These are phyloP conservation scores for Corythaeola cristata DNA, from an alignment of 2,113 vertebrate genomes.

Conservation along the genomic window DNA sequence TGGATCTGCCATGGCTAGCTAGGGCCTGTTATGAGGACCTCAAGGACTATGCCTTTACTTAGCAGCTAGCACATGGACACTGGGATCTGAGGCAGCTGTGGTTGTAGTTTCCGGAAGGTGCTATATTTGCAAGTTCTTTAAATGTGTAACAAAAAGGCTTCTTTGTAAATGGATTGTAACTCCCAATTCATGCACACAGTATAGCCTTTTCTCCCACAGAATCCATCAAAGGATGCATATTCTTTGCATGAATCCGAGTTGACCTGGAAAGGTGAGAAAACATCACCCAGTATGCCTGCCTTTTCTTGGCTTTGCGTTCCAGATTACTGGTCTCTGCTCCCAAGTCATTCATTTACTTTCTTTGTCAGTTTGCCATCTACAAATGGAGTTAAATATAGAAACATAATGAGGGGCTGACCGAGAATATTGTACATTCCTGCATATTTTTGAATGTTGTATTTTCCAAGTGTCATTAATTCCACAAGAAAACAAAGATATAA, in stretches of 20 bases:
- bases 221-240: neutral
- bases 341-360: conserved; percentile 27
- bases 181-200: neutral
- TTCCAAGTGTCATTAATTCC: neutral
- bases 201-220: neutral
- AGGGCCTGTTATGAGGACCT: neutral
- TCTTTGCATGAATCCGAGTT: neutral
- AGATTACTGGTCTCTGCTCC: neutral
- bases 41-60: neutral
- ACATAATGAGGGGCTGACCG: neutral
- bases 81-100: neutral
- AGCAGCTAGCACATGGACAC: neutral
- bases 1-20: neutral
- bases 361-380: conserved; percentile 15
- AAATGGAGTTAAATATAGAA: conserved; percentile 45
- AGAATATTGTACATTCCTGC: conserved; percentile 25
- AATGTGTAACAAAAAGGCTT: neutral
- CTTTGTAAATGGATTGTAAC: neutral
- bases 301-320: neutral
- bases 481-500: neutral
- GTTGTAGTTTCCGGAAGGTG: neutral
- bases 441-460: neutral
- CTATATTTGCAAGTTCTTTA: neutral
- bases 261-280: neutral
- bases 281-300: neutral